Base-by-base conservation (phyloP, 2,888 invertebrate genomes). In the Lysandra bellargus region DNA sequence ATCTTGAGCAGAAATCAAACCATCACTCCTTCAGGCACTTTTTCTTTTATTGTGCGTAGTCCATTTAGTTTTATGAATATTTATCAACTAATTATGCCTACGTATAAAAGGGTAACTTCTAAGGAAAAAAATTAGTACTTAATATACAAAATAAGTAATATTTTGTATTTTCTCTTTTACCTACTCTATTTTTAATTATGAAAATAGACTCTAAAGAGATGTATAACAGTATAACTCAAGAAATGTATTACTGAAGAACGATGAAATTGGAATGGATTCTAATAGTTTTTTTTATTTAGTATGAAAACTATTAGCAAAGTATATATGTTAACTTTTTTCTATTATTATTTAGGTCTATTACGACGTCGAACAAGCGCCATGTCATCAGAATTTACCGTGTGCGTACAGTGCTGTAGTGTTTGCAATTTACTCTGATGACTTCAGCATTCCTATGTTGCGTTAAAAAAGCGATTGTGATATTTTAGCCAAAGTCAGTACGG, bases 381-480 rank as follows among this genome's bases (percentile, higher is more conserved):
- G 69, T 37, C 33, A 69, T 69, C 69, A 69, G 69, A 69, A 33
- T 37, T 69, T 33, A 69, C 14, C 69, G 23, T 4, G 57, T 37
- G 33, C 69, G 23, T 23, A 23, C 23, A 23, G 23, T 23, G 23
- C 1, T 6, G 37, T 14, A 33, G 37, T 69, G 33, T 69, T 69
- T 44, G 44, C 74, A 74, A 44, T 74, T 74, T 69, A 37, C 14
- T 33, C 33, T 69, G 69, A 69, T 69, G 33, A 69, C 69, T 69
- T 69, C 69, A 69, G 69, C 33, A 69, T 69, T 69, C 33, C 69
- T 69, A 69, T 69, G 74, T 74, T 44, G n/a, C n/a, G 40, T 17
- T n/a, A 30, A 44, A 74, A 74, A 74, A 74, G n/a, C 74, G 44
- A 74, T 74, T 44, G 74, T 74, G 40, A 74, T 74, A 73, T 74